Conservation (phyloP, 2,888 invertebrate species). For the Dryadula phaetusa region DNA sequence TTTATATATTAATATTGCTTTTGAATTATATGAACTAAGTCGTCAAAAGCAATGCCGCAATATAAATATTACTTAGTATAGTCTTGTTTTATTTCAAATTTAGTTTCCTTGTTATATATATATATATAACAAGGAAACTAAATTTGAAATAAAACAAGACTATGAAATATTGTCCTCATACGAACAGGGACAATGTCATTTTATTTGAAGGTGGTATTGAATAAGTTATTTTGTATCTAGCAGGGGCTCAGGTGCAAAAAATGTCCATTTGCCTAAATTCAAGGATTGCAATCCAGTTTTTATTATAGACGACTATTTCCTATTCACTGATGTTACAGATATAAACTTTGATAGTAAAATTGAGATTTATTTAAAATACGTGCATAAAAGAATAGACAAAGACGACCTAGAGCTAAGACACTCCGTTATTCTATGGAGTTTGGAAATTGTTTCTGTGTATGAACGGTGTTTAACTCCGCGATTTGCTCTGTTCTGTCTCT, state of each 20-base stretch:
- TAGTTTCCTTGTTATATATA: too few species aligned
- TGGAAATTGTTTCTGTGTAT: too few species aligned
- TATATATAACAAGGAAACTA: not conserved
- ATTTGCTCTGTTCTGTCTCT: too few species aligned
- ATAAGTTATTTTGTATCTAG: slow-evolving; percentile 35
- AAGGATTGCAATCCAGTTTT: slow-evolving; percentile 27
- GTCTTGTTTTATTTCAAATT: too few species aligned
- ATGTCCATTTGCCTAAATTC: slow-evolving; percentile 24
- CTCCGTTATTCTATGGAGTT: too few species aligned
- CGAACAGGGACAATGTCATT: slow-evolving; percentile 19
- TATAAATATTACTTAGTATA: too few species aligned
- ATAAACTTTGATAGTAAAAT: not conserved
- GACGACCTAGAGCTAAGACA: too few species aligned
- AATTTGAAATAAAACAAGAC: slow-evolving; percentile 6
- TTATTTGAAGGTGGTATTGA: slow-evolving; percentile 34
- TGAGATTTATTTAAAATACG: not conserved
- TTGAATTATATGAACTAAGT: too few species aligned
- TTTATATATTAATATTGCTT: not conserved
- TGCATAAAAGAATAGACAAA: too few species aligned
- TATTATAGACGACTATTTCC: slow-evolving; percentile 9
- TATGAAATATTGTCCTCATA: slow-evolving; percentile 23
- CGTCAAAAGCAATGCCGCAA: too few species aligned
- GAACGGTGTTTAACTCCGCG: too few species aligned
- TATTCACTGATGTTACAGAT: not conserved
- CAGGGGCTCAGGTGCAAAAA: slow-evolving; percentile 32